A percentile compares a stretch with the other conserved stretches of the same genome.
Evolutionary conservation across 2,113 vertebrate genomes (phyloP).

Genomic region (Vulpes lagopus): DNA sequence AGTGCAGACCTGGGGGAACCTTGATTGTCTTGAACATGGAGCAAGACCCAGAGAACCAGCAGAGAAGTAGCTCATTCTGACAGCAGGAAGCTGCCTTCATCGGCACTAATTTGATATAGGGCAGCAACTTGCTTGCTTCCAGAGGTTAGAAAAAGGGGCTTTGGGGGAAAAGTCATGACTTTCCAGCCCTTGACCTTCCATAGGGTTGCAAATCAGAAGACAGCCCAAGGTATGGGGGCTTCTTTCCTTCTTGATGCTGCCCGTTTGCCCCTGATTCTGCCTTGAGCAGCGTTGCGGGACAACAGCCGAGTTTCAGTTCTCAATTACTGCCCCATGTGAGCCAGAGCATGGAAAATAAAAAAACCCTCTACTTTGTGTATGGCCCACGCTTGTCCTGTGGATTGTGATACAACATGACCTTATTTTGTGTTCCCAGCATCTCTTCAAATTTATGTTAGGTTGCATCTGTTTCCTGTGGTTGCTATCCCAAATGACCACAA

Average conservation of each 20-base stretch:
- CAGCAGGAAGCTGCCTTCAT: neutral
- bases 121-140: neutral
- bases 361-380: fast-evolving
- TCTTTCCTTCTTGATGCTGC: neutral
- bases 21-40: neutral
- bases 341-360: neutral
- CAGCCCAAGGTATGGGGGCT: fast-evolving
- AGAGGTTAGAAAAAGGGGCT: too few species aligned
- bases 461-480: neutral
- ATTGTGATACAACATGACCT: fast-evolving
- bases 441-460: neutral
- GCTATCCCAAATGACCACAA: neutral
- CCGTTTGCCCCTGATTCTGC: too few species aligned
- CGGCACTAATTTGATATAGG: neutral
- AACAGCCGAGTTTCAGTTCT: neutral
- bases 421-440: neutral
- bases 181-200: neutral
- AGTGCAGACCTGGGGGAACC: fast-evolving
- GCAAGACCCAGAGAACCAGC: neutral
- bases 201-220: neutral
- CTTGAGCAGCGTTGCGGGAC: neutral
- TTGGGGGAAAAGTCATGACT: fast-evolving
- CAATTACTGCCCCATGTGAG: fast-evolving
- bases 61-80: fast-evolving
- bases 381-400: fast-evolving